These are phyloP conservation scores for Tenrec ecaudatus DNA, from an alignment of 2,113 vertebrate species.

Conservation along the genomic window DNA sequence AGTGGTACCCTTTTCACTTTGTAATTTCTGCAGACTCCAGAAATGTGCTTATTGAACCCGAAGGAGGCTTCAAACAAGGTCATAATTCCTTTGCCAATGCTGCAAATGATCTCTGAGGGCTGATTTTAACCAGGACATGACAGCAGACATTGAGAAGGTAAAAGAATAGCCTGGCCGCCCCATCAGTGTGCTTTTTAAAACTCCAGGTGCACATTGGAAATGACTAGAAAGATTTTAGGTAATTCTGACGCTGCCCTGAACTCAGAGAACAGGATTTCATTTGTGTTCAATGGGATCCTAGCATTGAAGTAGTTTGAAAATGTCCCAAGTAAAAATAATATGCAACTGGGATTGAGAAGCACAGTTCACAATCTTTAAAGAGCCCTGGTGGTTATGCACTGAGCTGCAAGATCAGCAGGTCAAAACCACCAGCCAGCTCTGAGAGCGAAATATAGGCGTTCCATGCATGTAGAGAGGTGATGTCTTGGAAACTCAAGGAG, in stretches of 20 bases:
- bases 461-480: no score
- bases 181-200: background rate
- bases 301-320: background rate
- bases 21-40: background rate
- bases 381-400: no score
- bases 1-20: constrained; percentile 21
- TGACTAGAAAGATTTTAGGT: background rate
- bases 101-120: background rate
- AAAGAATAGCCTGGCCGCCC: background rate
- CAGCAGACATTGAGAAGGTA: background rate
- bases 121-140: background rate
- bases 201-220: background rate
- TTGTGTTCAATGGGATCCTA: background rate
- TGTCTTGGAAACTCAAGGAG: no score
- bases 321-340: background rate
- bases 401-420: no score
- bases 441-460: no score
- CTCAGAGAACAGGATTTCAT: background rate
- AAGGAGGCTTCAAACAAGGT: constrained; percentile 1
- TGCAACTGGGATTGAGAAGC: background rate
- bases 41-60: constrained; percentile 29
- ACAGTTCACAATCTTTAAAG: background rate
- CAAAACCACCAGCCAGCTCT: no score
- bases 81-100: constrained; percentile 1
- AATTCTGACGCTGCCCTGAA: background rate